Evolutionary conservation across 2,797 vertebrate species (phyloP), one percentile per base, ranked within the genome.

Genomic region (Huso huso): DNA sequence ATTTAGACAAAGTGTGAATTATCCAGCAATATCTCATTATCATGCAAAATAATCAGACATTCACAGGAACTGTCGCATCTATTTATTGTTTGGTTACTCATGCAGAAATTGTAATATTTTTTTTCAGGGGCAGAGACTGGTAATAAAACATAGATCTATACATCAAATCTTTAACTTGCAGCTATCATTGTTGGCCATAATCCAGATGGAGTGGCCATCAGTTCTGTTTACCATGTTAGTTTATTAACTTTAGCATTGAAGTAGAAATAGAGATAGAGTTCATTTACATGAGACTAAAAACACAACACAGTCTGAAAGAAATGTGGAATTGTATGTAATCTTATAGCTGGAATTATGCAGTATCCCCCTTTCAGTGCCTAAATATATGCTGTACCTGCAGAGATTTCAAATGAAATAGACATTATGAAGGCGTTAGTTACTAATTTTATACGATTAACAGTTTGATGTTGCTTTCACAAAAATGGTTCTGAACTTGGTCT

Each of bases 61-160:
- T 88, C 88, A 85, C 84, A 82, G 86, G 81, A 82, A 88, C 83
- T 88, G 79, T 84, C 84, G 85, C 83, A 84, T 90, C 87, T 90
- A 88, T 91, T 91, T 90, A 90, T 89, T 88, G 89, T 89, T 88
- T 82, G 86, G 82, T 85, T 89, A 88, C 82, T 90, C 87, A 89
- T 87, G 86, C 87, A 89, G 87, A 90, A 91, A 91, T 87, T 88
- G 88, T 87, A 90, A 90, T 90, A 89, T 83, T 88, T 88, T 86
- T n/a, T 85, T 88, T 89, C 87, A 88, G 87, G 86, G 86, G 86
- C 86, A 87, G 84, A 79, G 77, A 78, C 78, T 79, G 83, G 84
- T 78, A 86, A 89, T 87, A 88, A 89, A 89, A 88, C 83, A 84
- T 84, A 82, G 84, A 86, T 81, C 86, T 87, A 88, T 90, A 89